Evolutionary conservation across 2,888 invertebrate species (phyloP), one percentile per base, ranked within the genome.

Genomic region (Drosophila helvetica): DNA sequence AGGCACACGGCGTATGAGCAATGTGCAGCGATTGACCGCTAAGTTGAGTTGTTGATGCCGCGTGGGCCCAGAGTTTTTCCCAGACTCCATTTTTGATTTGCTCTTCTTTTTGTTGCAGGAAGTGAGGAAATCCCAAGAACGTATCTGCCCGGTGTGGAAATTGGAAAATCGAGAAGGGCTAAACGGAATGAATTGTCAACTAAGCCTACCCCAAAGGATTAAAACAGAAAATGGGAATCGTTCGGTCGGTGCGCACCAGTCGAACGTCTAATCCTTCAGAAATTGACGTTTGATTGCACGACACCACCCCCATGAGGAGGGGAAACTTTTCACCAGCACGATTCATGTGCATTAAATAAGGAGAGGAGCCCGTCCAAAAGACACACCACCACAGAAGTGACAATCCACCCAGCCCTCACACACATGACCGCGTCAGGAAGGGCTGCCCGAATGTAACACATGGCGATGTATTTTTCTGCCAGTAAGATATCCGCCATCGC

Each of bases 381-480:
- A 25, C 25, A 25, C 25, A 1, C 25, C 25, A 25, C 25, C 25
- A 7, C 25, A 7, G 25, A 25, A 25, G 25, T 7, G 7, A 1
- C 25, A 25, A 18, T 46, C 18, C 38, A n/a, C 52, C 52, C 33
- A 48, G 45, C 53, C 46, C 7, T 7, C 7, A 25, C 25, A 25
- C 25, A 7, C 80, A 89, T 89, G 89, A 79, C 76, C 71, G 78
- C 78, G 74, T 77, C 77, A 84, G 85, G 86, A 79, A 72, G 59
- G 69, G 66, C 79, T 74, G 88, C 74, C 79, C 86, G 88, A 90
- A 91, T 91, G 91, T 92, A 92, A 92, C 92, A 91, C 90, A 92
- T 92, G 92, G 92, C 92, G 90, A 92, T 92, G 92, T 92, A 92
- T 90, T 92, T 92, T 92, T 92, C 92, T 90, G 92, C 92, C 87